Base-by-base conservation (phyloP, 2,797 vertebrate genomes). In the Sebastes trivittatus region DNA sequence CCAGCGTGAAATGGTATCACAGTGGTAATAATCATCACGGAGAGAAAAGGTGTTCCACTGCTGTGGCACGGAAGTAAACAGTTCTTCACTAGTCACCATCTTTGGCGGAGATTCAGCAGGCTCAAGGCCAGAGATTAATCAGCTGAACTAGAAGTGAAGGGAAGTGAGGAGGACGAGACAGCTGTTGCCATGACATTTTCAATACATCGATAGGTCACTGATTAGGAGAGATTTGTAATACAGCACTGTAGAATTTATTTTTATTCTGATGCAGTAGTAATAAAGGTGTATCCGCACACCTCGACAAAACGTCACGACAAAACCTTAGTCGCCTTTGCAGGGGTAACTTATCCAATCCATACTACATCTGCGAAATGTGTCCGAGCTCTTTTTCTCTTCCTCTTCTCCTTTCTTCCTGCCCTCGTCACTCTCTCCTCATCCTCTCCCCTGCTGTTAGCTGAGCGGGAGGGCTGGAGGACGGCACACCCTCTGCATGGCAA, bases 171-270 rank as follows among this genome's bases (percentile, higher is more conserved):
- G 77, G 83, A 89, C 22, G 62, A 70, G 25, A 86, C 77, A 82
- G 85, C 85, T 82, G 90, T 92, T 92, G 89, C 91, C 87, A 87
- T 92, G 91, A 81, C 90, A 86, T 83, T 89, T 85, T 79, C 55
- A 71, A 74, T 75, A 55, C 67, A 78, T 5, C 72, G 76, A 86
- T 63, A 74, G 59, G 85, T 54, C 49, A 58, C 18, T 20, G 34
- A 84, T 84, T 59, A 66, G 66, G 20, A 22, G 52, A 55, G 54
- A 71, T 83, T 77, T 32, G 32, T 52, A 34, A 52, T 27, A 64
- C 27, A 70, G 25, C n/a, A 18, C 59, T 72, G 29, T 63, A 64
- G 22, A 22, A 18, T 25, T 25, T 11, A 23, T 11, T 49, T 49
- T 49, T 49, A 52, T 61, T 36, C 67, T 65, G 64, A 70, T 49